These are phyloP conservation scores for Mus pahari DNA, from an alignment of 2,113 vertebrate genomes.

Conservation along the genomic window DNA sequence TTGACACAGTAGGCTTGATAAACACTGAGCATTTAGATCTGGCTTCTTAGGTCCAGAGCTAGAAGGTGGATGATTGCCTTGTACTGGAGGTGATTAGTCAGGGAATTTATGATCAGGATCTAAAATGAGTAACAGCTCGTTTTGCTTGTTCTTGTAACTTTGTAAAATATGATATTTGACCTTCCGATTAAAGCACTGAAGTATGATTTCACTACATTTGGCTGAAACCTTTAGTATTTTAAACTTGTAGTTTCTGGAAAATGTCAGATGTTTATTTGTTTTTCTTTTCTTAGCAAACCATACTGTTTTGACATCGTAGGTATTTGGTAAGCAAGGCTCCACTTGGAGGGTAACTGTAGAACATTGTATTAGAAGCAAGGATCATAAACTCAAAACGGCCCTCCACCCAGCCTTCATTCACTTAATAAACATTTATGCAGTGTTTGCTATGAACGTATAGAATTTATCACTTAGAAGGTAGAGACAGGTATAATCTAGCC, in stretches of 20 bases:
- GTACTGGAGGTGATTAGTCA: neutral
- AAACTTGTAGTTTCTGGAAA: constrained; percentile 35
- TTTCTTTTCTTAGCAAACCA: constrained; percentile 43
- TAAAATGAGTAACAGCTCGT: neutral
- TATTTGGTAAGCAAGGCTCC: neutral
- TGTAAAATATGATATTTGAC: constrained; percentile 6
- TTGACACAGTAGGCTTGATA: neutral
- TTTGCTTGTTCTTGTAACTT: constrained; percentile 45
- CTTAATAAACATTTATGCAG: neutral
- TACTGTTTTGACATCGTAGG: constrained; percentile 7
- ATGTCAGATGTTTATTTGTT: neutral
- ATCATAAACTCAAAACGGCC: constrained; percentile 10
- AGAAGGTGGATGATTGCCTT: neutral
- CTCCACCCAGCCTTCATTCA: constrained; percentile 19
- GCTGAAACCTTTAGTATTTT: constrained; percentile 45
- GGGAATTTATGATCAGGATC: neutral
- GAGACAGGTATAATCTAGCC: neutral
- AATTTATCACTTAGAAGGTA: neutral
- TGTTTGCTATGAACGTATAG: constrained; percentile 25
- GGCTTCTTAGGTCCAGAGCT: neutral
- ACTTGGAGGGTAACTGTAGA: neutral
- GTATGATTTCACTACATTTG: constrained; percentile 59
- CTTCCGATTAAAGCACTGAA: constrained; percentile 18
- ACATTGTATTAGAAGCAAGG: neutral
- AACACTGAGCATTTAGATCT: neutral